Evolutionary conservation across 1,140 invertebrate species (phyloP).

Genomic region (Oedothorax gibbosus): DNA sequence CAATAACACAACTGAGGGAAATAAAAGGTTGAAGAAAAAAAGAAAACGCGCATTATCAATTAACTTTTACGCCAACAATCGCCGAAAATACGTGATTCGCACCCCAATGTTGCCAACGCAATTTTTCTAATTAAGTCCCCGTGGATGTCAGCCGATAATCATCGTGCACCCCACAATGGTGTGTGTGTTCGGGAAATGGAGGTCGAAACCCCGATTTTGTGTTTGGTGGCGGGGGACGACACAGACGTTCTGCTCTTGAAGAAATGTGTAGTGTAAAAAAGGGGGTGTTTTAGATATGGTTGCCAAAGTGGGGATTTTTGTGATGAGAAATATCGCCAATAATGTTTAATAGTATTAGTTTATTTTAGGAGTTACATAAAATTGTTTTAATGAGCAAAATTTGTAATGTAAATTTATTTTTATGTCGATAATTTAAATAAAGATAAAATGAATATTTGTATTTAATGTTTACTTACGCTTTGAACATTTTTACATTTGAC

Average conservation of each 20-base stretch:
- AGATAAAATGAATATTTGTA: too few species aligned
- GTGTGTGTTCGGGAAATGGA: conserved; percentile 2
- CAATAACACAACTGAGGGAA: conserved; percentile 16
- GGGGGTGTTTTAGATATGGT: conserved; percentile 8
- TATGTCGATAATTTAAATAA: too few species aligned
- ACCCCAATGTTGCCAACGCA: conserved; percentile 11
- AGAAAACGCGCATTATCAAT: conserved; percentile 28
- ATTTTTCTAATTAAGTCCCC: conserved; percentile 51
- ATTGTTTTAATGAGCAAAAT: too few species aligned
- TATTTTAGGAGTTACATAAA: too few species aligned
- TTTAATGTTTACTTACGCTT: too few species aligned
- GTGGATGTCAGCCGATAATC: conserved; percentile 40
- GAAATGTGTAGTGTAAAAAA: conserved; percentile 21
- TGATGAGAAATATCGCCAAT: too few species aligned
- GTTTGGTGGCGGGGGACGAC: background rate
- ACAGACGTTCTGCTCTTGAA: conserved; percentile 30
- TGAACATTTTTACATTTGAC: too few species aligned
- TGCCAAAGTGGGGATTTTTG: background rate
- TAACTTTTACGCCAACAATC: conserved; percentile 35
- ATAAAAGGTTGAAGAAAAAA: background rate
- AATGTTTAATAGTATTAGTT: too few species aligned
- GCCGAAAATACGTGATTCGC: conserved; percentile 32
- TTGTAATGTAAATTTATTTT: too few species aligned
- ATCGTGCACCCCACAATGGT: conserved; percentile 35
- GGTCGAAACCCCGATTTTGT: conserved; percentile 45